phyloP scores from a whole-genome alignment of 2,113 vertebrate genomes.

The Rhea pennata region DNA sequence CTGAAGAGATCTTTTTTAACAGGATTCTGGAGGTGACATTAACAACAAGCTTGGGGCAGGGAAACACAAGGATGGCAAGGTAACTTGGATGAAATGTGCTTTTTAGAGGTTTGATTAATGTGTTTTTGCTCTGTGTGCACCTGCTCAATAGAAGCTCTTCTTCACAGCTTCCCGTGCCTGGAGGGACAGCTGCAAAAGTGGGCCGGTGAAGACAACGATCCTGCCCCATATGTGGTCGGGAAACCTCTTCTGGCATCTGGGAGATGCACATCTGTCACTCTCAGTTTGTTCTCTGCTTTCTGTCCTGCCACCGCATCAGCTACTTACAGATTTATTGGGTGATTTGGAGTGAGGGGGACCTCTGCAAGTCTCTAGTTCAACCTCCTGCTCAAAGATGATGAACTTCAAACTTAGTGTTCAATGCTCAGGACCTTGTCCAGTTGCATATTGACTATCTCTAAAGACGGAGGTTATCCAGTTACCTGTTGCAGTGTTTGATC shows the following conservation, averaged over 20 bases:
- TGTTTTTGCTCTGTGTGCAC: neutral
- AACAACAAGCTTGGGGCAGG: neutral
- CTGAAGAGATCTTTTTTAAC: neutral
- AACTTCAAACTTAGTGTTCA: neutral
- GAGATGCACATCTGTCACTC: accelerated
- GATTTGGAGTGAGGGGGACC: neutral
- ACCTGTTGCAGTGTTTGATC: neutral
- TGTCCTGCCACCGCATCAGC: neutral
- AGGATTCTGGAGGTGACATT: constrained; percentile 2
- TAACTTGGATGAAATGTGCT: neutral
- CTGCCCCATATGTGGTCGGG: neutral
- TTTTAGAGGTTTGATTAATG: neutral
- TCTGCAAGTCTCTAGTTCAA: neutral
- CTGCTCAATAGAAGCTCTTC: neutral
- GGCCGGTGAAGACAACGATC: neutral
- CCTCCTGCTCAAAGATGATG: neutral
- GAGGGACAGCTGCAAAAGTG: neutral
- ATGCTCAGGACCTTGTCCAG: neutral
- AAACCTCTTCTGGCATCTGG: neutral
- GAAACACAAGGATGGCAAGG: neutral
- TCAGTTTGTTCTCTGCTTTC: neutral
- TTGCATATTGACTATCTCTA: neutral
- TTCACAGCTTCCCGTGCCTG: neutral
- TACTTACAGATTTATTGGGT: neutral
- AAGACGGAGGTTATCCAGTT: neutral